Conservation (phyloP, 2,888 invertebrate genomes). For the Rhyacophila evoluta region DNA sequence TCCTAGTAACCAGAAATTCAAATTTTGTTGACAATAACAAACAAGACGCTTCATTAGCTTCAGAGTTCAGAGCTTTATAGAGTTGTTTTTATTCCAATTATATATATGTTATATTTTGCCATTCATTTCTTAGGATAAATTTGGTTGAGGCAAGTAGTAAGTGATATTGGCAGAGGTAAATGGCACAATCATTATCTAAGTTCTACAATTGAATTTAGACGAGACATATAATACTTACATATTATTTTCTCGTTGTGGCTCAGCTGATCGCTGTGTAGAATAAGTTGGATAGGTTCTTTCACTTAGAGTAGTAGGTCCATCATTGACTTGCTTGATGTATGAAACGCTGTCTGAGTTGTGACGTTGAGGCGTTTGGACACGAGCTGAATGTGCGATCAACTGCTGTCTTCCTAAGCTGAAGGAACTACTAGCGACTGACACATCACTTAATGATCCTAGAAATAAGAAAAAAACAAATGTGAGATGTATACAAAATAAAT, state of each 20-base stretch:
- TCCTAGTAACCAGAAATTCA: no score
- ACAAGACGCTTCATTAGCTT: no score
- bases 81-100: no score
- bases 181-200: no score
- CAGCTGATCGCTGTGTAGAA: constrained; percentile 65
- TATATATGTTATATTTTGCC: no score
- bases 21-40: no score
- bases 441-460: constrained; percentile 77
- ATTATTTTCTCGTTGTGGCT: constrained; percentile 34
- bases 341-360: constrained; percentile 83
- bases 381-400: constrained; percentile 80
- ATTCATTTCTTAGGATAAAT: no score
- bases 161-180: no score
- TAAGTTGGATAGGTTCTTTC: constrained; percentile 65
- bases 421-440: constrained; percentile 73
- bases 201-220: no score
- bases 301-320: neutral
- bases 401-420: constrained; percentile 68
- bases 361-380: constrained; percentile 81
- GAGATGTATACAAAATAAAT: neutral
- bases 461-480: neutral
- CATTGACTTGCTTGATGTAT: constrained; percentile 69
- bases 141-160: no score
- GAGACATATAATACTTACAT: no score
- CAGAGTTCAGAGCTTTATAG: no score